These are phyloP conservation scores for Forpus xanthops DNA, from an alignment of 2,797 vertebrate species.

Conservation along the genomic window DNA sequence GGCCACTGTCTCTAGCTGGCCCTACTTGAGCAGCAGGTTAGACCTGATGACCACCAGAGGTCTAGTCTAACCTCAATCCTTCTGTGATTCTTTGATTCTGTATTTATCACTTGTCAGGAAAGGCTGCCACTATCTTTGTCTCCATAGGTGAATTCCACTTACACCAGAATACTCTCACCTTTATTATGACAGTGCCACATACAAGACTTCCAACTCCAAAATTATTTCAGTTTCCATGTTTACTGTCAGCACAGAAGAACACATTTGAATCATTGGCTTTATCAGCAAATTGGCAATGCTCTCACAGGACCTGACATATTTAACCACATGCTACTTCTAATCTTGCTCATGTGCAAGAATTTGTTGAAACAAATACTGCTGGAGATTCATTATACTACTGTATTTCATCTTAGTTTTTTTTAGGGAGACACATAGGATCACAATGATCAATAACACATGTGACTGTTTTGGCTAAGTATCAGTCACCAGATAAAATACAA, in stretches of 20 bases:
- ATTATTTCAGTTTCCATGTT: not conserved
- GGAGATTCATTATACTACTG: not conserved
- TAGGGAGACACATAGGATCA: not conserved
- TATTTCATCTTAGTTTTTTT: constrained; percentile 15
- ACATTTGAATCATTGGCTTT: not conserved
- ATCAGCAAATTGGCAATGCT: not conserved
- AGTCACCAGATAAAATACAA: not conserved
- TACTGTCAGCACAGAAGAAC: not conserved
- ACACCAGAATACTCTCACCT: not conserved
- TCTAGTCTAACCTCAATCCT: not conserved
- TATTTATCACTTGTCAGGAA: not conserved
- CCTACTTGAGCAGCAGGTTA: not conserved
- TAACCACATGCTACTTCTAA: not conserved
- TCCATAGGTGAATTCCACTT: not conserved
- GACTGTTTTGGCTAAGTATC: not conserved
- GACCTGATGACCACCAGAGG: not conserved
- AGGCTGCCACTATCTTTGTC: not conserved
- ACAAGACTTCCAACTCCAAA: not conserved
- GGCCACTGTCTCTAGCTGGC: rapidly evolving
- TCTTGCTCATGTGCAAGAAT: not conserved
- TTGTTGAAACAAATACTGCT: not conserved
- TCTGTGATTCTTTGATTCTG: not conserved
- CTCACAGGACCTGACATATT: not conserved
- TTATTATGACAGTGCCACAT: not conserved
- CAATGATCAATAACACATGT: not conserved